Percentiles rank a stretch among this genome's conserved stretches.
Conservation (phyloP, 1,140 invertebrate species). For the Drosophila parabipectinata region DNA sequence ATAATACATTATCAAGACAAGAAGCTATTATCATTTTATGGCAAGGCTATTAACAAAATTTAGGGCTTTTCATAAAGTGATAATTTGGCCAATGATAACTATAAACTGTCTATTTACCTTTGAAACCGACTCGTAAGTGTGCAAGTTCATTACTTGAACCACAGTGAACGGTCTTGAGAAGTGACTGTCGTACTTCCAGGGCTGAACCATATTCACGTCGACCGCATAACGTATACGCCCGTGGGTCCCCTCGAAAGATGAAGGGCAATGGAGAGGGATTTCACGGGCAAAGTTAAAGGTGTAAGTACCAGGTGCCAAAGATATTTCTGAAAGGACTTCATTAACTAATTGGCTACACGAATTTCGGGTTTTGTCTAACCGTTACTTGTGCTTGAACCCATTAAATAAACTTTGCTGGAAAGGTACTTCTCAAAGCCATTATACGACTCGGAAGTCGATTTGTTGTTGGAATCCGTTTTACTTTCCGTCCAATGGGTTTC, state of each 20-base stretch:
- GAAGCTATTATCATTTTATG: no score
- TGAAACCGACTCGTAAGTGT: slow-evolving; percentile 84
- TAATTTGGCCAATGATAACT: not conserved
- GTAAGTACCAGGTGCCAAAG: slow-evolving; percentile 84
- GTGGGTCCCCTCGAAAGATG: slow-evolving; percentile 89
- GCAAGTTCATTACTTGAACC: slow-evolving; percentile 89
- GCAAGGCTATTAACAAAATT: not conserved
- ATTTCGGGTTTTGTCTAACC: slow-evolving; percentile 13
- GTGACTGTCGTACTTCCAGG: slow-evolving; percentile 90
- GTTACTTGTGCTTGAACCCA: slow-evolving; percentile 38
- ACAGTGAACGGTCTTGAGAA: slow-evolving; percentile 89
- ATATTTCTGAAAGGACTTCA: slow-evolving; percentile 14
- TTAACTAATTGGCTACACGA: not conserved
- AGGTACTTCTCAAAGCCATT: slow-evolving; percentile 74
- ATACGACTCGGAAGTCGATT: slow-evolving; percentile 30
- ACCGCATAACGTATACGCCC: slow-evolving; percentile 89
- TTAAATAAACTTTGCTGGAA: slow-evolving; percentile 55
- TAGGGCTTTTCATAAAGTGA: not conserved
- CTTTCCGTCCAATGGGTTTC: slow-evolving; percentile 61
- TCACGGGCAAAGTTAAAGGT: slow-evolving; percentile 86
- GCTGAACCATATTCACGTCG: slow-evolving; percentile 88
- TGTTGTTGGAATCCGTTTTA: slow-evolving; percentile 28
- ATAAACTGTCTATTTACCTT: slow-evolving; percentile 26
- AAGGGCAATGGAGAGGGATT: slow-evolving; percentile 86
- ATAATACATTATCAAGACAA: not conserved